These are phyloP conservation scores for Pristiophorus japonicus DNA, from an alignment of 2,113 vertebrate species.

Conservation along the genomic window DNA sequence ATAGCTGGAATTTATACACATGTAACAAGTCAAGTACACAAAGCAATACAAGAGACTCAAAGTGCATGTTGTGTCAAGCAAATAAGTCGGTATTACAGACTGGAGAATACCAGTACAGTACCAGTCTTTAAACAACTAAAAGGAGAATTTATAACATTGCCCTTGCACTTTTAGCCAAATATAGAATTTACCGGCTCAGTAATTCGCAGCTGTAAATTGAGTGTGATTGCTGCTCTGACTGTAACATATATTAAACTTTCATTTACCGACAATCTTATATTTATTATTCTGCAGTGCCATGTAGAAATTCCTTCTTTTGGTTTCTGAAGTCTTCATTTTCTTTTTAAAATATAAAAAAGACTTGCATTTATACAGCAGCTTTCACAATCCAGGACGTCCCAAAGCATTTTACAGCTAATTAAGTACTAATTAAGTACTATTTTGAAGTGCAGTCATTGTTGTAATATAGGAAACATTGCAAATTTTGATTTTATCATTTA, in stretches of 20 bases:
- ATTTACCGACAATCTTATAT: neutral
- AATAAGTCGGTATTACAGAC: neutral
- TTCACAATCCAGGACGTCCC: neutral
- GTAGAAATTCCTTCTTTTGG: neutral
- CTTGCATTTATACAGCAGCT: neutral
- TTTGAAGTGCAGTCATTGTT: neutral
- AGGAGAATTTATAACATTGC: neutral
- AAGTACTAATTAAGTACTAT: neutral
- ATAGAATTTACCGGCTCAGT: neutral
- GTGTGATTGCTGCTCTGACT: neutral
- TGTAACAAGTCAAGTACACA: neutral
- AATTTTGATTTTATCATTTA: neutral
- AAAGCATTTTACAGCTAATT: neutral
- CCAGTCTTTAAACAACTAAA: neutral
- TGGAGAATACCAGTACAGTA: neutral
- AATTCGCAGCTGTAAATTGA: conserved; percentile 4
- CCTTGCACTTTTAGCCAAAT: neutral
- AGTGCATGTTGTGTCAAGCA: neutral
- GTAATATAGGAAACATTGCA: neutral
- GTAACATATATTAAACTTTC: neutral
- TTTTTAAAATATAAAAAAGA: neutral
- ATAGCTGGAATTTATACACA: neutral
- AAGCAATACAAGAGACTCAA: neutral
- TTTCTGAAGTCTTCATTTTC: neutral
- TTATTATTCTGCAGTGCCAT: neutral